phyloP scores from a whole-genome alignment of 2,888 invertebrate species.

The Lymantria dispar region DNA sequence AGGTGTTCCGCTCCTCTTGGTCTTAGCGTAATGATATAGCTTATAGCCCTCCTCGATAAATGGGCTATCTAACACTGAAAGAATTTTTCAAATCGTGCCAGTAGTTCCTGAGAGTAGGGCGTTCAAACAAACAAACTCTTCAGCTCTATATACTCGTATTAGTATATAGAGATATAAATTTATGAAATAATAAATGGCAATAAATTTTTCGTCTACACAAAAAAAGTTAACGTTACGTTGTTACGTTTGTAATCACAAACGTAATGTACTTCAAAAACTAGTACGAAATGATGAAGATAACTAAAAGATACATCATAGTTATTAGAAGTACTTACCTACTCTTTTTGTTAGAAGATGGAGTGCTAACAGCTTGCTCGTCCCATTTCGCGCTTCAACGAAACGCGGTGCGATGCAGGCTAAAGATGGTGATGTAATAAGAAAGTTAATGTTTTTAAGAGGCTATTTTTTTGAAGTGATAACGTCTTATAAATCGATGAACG shows the following conservation, averaged over 20 bases:
- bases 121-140: too few species aligned
- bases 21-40: too few species aligned
- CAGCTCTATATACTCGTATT: too few species aligned
- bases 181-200: too few species aligned
- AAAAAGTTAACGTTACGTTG: too few species aligned
- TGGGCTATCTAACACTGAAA: too few species aligned
- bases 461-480: neutral
- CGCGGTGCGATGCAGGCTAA: slow-evolving; percentile 14
- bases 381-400: slow-evolving; percentile 50
- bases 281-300: neutral
- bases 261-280: neutral
- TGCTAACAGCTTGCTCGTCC: slow-evolving; percentile 59
- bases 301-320: neutral
- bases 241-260: neutral
- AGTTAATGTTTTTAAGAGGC: neutral
- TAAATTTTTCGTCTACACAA: too few species aligned
- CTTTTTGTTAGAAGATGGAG: slow-evolving; percentile 49
- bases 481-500: too few species aligned
- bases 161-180: too few species aligned
- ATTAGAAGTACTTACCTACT: neutral
- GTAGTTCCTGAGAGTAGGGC: too few species aligned
- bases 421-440: slow-evolving; percentile 6
- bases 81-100: too few species aligned
- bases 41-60: too few species aligned
- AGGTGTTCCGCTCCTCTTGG: neutral